Conservation (phyloP, 64 coral and sea anemone genomes). For the Platygyra sinensis region DNA sequence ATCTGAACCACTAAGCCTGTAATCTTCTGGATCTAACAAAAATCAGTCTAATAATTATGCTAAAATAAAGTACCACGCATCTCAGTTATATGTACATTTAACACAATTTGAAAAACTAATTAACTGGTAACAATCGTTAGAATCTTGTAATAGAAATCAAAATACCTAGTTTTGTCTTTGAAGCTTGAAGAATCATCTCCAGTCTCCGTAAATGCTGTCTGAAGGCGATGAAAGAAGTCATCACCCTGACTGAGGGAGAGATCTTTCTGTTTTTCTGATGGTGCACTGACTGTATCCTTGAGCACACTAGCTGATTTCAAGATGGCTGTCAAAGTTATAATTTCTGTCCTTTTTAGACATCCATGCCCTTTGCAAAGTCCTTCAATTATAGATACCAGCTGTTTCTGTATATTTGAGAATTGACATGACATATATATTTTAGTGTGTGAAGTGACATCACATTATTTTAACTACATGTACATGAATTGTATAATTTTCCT, state of each 20-base stretch:
- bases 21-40: too few species aligned
- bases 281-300: slow-evolving; percentile 8
- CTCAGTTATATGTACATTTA: too few species aligned
- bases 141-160: background rate
- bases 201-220: slow-evolving; percentile 42
- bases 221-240: slow-evolving; percentile 48
- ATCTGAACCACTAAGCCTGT: too few species aligned
- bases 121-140: too few species aligned
- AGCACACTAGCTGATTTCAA: slow-evolving; percentile 54
- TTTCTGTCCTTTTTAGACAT: slow-evolving; percentile 79
- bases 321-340: slow-evolving; percentile 70
- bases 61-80: too few species aligned
- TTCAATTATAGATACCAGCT: slow-evolving; percentile 86
- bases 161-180: slow-evolving; percentile 36
- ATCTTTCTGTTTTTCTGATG: background rate
- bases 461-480: too few species aligned
- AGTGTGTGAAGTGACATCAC: background rate
- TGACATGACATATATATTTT: too few species aligned
- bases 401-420: slow-evolving; percentile 46
- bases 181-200: slow-evolving; percentile 17
- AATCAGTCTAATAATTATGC: too few species aligned
- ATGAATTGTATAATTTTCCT: too few species aligned
- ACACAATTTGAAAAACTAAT: too few species aligned
- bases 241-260: background rate
- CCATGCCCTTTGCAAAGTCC: slow-evolving; percentile 99